Conservation (phyloP, 2,888 invertebrate genomes). For the Omphaloscelis lunosa region DNA sequence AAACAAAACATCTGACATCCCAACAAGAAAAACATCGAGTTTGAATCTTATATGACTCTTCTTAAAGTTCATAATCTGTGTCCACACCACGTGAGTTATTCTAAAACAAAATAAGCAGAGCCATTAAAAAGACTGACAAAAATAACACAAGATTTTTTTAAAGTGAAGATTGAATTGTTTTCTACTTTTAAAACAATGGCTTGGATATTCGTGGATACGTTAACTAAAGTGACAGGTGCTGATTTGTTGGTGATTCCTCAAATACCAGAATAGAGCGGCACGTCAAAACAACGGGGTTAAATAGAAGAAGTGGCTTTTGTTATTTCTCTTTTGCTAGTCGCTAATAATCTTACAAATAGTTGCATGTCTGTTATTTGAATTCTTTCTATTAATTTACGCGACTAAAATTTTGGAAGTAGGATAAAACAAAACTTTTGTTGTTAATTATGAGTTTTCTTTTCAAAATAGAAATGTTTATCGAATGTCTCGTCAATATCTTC, state of each 20-base stretch:
- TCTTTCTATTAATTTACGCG: conserved; percentile 76
- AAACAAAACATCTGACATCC: conserved; percentile 59
- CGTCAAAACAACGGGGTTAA: conserved; percentile 85
- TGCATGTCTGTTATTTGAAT: conserved; percentile 73
- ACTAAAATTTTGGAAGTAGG: conserved; percentile 70
- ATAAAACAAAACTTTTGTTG: conserved; percentile 52
- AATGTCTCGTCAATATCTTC: conserved; percentile 17
- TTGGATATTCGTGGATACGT: conserved; percentile 80
- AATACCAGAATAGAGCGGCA: conserved; percentile 82
- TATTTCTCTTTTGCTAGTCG: conserved; percentile 68
- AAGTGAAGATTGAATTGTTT: conserved; percentile 84
- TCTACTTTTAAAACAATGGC: conserved; percentile 84
- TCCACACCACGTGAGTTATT: conserved; percentile 67
- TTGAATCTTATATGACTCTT: conserved; percentile 61
- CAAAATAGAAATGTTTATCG: conserved; percentile 8
- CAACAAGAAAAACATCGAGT: conserved; percentile 49
- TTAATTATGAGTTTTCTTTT: conserved; percentile 32
- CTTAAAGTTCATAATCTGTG: conserved; percentile 58
- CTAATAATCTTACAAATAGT: conserved; percentile 81
- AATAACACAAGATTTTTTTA: conserved; percentile 79
- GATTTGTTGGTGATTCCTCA: conserved; percentile 84
- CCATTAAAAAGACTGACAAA: conserved; percentile 79
- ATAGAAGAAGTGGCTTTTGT: conserved; percentile 79
- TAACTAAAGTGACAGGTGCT: conserved; percentile 86
- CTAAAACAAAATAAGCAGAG: conserved; percentile 65